Evolutionary conservation across 2,888 invertebrate genomes (phyloP).

Genomic region (Yponomeuta sedellus): DNA sequence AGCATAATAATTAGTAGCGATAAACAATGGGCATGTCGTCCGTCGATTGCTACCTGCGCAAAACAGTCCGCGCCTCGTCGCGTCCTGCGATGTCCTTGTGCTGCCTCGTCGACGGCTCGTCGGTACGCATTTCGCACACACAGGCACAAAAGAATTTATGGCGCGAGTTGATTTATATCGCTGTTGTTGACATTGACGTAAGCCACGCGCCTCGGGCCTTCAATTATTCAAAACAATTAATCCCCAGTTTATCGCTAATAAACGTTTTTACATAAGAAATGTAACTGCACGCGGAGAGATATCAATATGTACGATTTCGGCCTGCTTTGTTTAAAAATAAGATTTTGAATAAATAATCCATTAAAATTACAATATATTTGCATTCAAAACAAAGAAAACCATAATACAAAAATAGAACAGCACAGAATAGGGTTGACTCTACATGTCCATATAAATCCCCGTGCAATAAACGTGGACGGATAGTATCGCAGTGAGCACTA

Average conservation of each 20-base stretch:
- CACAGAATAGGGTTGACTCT: background rate
- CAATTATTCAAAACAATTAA: slow-evolving; percentile 7
- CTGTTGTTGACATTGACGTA: slow-evolving; percentile 21
- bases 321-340: too few relatives aligned
- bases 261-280: background rate
- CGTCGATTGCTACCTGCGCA: slow-evolving; percentile 71
- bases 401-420: background rate
- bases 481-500: background rate
- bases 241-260: background rate
- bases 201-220: slow-evolving; percentile 13
- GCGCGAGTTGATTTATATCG: slow-evolving; percentile 21
- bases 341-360: too few relatives aligned
- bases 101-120: slow-evolving; percentile 28
- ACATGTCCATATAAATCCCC: background rate
- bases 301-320: too few relatives aligned
- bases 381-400: too few relatives aligned
- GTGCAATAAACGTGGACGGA: background rate
- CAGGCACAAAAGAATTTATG: slow-evolving; percentile 23
- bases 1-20: slow-evolving; percentile 73
- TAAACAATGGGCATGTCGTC: slow-evolving; percentile 74
- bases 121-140: slow-evolving; percentile 44
- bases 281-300: too few relatives aligned
- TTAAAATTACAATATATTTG: too few relatives aligned
- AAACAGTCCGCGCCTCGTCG: slow-evolving; percentile 62
- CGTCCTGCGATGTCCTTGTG: slow-evolving; percentile 66